These are phyloP conservation scores for Polymixis lichenea DNA, from an alignment of 2,888 invertebrate species.

Conservation along the genomic window DNA sequence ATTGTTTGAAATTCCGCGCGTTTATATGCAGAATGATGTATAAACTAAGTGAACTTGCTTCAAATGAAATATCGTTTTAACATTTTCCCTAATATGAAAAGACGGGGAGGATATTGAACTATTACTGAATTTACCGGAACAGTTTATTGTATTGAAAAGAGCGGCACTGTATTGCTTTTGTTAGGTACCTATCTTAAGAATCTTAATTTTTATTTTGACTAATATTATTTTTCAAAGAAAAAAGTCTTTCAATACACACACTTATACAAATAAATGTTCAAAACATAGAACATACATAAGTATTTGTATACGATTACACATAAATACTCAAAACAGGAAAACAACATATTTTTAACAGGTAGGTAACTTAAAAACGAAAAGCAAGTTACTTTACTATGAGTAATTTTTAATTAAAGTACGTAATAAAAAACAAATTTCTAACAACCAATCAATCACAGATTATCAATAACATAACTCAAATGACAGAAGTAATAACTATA, in stretches of 20 bases:
- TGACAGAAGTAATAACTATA: not conserved
- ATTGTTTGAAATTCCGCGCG: constrained; percentile 21
- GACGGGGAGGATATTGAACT: not conserved
- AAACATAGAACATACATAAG: not conserved
- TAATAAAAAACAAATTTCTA: no score
- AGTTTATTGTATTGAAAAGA: not conserved
- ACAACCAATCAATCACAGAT: not conserved
- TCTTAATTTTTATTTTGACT: not conserved
- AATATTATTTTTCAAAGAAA: not conserved
- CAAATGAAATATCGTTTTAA: not conserved
- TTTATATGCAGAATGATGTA: constrained; percentile 4
- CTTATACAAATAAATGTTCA: not conserved
- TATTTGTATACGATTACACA: not conserved
- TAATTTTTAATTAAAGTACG: not conserved
- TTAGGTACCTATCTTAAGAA: not conserved
- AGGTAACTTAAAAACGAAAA: no score
- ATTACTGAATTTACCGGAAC: not conserved
- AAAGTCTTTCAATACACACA: not conserved
- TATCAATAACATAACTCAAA: not conserved
- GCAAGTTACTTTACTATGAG: not conserved
- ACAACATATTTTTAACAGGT: not conserved
- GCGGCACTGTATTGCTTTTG: not conserved
- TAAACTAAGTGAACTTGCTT: not conserved
- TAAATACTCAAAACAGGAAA: not conserved
- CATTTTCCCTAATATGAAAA: not conserved